These are phyloP conservation scores for Hoplias malabaricus DNA, from an alignment of 2,113 vertebrate genomes.

Conservation along the genomic window DNA sequence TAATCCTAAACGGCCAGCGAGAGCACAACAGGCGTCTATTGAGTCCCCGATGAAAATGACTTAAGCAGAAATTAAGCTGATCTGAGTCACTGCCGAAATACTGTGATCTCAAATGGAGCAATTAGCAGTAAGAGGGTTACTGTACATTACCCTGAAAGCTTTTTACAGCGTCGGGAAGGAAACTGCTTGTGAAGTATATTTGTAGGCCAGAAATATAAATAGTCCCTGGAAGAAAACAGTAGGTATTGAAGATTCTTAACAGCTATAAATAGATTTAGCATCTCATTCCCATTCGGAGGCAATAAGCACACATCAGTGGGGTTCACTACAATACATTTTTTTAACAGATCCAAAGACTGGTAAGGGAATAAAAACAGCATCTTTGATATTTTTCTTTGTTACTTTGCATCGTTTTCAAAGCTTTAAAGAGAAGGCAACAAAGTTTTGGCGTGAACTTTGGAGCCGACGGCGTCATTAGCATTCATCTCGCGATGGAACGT, in stretches of 20 bases:
- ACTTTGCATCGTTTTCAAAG: slow-evolving; percentile 18
- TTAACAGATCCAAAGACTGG: not conserved
- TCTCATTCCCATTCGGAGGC: not conserved
- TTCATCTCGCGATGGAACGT: slow-evolving; percentile 36
- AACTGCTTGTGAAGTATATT: not conserved
- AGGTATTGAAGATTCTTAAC: not conserved
- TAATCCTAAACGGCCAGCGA: not conserved
- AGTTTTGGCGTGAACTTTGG: slow-evolving; percentile 34
- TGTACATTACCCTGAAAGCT: not conserved
- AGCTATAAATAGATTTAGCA: not conserved
- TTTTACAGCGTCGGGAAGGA: not conserved
- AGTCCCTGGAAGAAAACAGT: not conserved
- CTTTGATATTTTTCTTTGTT: slow-evolving; percentile 9
- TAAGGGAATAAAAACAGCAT: slow-evolving; percentile 12
- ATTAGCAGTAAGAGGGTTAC: slow-evolving; percentile 12
- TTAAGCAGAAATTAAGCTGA: not conserved
- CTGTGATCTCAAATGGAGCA: not conserved
- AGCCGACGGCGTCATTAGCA: slow-evolving; percentile 39
- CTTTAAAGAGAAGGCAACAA: slow-evolving; percentile 7
- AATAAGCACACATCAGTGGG: not conserved
- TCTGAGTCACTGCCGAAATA: not conserved
- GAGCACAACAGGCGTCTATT: not conserved
- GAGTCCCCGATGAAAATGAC: not conserved
- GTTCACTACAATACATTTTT: not conserved
- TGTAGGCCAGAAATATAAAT: slow-evolving; percentile 26